Evolutionary conservation across 2,797 vertebrate genomes (phyloP).

Genomic region (Brachyalestes nurse): DNA sequence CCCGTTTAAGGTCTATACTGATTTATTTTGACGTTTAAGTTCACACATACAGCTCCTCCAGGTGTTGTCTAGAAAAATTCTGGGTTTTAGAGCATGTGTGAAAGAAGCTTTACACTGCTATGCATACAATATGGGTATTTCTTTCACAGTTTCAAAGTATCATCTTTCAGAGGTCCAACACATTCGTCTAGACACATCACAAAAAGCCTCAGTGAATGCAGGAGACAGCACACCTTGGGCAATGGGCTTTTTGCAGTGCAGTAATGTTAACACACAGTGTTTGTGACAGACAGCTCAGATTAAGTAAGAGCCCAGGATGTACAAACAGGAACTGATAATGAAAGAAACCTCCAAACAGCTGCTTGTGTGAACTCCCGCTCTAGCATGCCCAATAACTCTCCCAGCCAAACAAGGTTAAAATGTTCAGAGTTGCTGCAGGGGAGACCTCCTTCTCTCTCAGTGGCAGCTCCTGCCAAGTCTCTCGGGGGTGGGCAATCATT

Average conservation of each 20-base stretch:
- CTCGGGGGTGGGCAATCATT: too few species aligned
- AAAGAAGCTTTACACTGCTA: background rate
- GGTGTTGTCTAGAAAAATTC: too few species aligned
- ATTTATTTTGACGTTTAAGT: too few species aligned
- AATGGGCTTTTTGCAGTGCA: constrained; percentile 46
- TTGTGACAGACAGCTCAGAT: constrained; percentile 66
- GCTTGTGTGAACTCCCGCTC: constrained; percentile 43
- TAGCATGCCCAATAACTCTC: constrained; percentile 40
- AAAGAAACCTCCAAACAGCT: constrained; percentile 57
- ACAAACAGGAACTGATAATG: constrained; percentile 57
- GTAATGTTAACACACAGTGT: constrained; percentile 61
- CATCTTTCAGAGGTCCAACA: constrained; percentile 19
- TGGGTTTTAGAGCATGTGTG: too few species aligned
- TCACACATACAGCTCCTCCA: too few species aligned
- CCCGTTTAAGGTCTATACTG: too few species aligned
- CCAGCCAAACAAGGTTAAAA: constrained; percentile 41
- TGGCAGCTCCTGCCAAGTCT: too few species aligned
- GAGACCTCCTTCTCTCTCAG: constrained; percentile 23
- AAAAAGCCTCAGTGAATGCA: constrained; percentile 30
- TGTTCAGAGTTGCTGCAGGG: constrained; percentile 10
- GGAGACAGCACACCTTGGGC: constrained; percentile 43
- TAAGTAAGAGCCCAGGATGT: constrained; percentile 57
- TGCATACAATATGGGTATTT: constrained; percentile 2
- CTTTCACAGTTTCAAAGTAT: constrained; percentile 11
- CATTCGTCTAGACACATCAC: constrained; percentile 14